These are phyloP conservation scores for Platichthys stellatus DNA, from an alignment of 2,113 vertebrate species.

Conservation along the genomic window DNA sequence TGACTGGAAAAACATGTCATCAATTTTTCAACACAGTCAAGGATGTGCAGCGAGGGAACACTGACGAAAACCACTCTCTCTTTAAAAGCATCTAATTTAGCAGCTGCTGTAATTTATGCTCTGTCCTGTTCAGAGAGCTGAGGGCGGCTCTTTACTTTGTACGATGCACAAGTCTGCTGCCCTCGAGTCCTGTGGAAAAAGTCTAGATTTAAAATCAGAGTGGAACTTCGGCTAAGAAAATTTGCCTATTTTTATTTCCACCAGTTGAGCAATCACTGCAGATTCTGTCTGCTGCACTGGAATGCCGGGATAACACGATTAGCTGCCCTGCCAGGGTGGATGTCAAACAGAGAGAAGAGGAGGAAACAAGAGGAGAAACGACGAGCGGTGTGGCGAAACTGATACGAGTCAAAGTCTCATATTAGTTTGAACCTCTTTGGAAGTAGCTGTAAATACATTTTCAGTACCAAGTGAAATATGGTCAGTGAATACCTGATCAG, in stretches of 20 bases:
- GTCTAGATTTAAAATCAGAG: neutral
- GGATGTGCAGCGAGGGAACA: neutral
- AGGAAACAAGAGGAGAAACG: neutral
- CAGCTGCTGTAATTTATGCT: neutral
- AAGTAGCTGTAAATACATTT: neutral
- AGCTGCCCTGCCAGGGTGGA: constrained; percentile 30
- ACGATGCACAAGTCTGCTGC: neutral
- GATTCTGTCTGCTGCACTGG: constrained; percentile 39
- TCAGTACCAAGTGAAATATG: neutral
- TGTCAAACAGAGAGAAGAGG: constrained; percentile 23
- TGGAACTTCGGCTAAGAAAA: neutral
- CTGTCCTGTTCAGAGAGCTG: neutral
- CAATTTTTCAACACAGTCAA: constrained; percentile 42
- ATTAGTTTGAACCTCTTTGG: neutral
- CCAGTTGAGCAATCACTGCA: constrained; percentile 32
- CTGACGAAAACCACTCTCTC: constrained; percentile 26
- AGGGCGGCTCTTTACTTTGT: too few relatives aligned
- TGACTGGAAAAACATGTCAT: constrained; percentile 47
- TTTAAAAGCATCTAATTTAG: constrained; percentile 34
- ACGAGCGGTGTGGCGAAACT: neutral
- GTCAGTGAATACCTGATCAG: neutral
- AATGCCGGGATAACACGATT: constrained; percentile 58
- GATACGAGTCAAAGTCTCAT: neutral
- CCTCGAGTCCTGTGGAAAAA: neutral
- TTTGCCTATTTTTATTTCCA: constrained; percentile 36